Percentiles rank a stretch among this genome's conserved stretches.
phyloP scores from a whole-genome alignment of 2,888 invertebrate species.

The Tricholauxania praeusta region DNA sequence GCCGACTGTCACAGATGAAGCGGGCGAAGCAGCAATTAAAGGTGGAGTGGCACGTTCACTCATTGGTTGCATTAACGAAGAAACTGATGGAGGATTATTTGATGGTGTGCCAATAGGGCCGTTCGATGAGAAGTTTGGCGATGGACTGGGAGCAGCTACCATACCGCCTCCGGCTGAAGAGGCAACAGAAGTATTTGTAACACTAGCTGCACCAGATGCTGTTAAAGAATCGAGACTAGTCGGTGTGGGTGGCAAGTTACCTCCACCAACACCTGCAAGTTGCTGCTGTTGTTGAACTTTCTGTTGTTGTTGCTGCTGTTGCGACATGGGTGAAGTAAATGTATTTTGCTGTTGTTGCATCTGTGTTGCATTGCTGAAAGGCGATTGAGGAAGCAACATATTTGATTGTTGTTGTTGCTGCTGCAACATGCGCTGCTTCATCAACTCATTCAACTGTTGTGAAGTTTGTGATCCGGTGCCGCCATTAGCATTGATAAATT shows the following conservation, averaged over 20 bases:
- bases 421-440: slow-evolving; percentile 72
- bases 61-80: slow-evolving; percentile 71
- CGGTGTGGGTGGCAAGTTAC: slow-evolving; percentile 70
- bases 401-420: slow-evolving; percentile 52
- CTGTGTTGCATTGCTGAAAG: slow-evolving; percentile 55
- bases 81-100: slow-evolving; percentile 73
- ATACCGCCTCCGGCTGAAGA: slow-evolving; percentile 52
- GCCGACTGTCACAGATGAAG: slow-evolving; percentile 46
- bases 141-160: slow-evolving; percentile 70
- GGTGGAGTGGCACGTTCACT: slow-evolving; percentile 72
- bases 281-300: slow-evolving; percentile 55
- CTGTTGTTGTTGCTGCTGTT: slow-evolving; percentile 48
- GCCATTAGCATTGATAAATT: slow-evolving; percentile 73
- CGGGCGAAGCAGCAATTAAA: slow-evolving; percentile 64
- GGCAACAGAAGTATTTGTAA: slow-evolving; percentile 45
- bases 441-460: slow-evolving; percentile 72
- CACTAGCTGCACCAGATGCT: slow-evolving; percentile 43
- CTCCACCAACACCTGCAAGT: slow-evolving; percentile 46
- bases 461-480: slow-evolving; percentile 60
- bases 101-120: slow-evolving; percentile 71
- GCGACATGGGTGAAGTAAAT: slow-evolving; percentile 53
- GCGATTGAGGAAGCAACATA: slow-evolving; percentile 53
- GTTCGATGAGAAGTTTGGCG: slow-evolving; percentile 67
- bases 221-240: slow-evolving; percentile 69
- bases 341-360: slow-evolving; percentile 54